phyloP scores from a whole-genome alignment of 2,888 invertebrate genomes.

The Sesia apiformis region DNA sequence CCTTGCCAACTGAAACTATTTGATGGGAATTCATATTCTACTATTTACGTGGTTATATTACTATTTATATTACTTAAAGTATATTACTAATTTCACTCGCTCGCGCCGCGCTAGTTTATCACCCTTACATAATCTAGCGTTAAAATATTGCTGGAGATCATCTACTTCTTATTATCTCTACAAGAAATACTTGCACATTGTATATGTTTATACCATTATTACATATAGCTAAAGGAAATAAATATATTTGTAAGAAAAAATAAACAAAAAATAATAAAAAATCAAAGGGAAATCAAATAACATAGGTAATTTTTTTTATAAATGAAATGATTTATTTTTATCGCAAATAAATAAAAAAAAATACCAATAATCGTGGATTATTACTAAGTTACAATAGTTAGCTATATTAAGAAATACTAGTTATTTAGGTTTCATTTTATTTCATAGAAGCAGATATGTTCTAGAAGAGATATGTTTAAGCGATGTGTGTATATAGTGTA shows the following conservation, averaged over 20 bases:
- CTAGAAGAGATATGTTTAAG: slow-evolving; percentile 36
- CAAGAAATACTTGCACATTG: too few species aligned
- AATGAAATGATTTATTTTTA: slow-evolving; percentile 36
- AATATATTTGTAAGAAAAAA: neutral
- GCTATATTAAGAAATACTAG: slow-evolving; percentile 12
- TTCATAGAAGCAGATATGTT: slow-evolving; percentile 68
- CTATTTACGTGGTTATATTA: too few species aligned
- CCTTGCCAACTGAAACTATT: too few species aligned
- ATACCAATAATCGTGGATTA: slow-evolving; percentile 2
- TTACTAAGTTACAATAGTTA: neutral
- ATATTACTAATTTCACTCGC: too few species aligned
- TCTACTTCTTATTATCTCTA: too few species aligned
- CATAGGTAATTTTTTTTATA: slow-evolving; percentile 19
- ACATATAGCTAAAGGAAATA: too few species aligned
- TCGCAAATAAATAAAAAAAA: slow-evolving; percentile 9
- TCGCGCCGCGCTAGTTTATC: too few species aligned
- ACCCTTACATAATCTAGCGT: too few species aligned
- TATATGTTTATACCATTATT: too few species aligned
- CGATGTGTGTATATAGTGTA: slow-evolving; percentile 7
- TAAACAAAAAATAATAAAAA: neutral
- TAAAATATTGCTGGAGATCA: too few species aligned
- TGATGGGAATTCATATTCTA: too few species aligned
- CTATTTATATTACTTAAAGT: too few species aligned
- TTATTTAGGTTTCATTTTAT: slow-evolving; percentile 16
- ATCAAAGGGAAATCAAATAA: slow-evolving; percentile 24